These are phyloP conservation scores for Xiphophorus maculatus DNA, from an alignment of 2,113 vertebrate species.

Conservation along the genomic window DNA sequence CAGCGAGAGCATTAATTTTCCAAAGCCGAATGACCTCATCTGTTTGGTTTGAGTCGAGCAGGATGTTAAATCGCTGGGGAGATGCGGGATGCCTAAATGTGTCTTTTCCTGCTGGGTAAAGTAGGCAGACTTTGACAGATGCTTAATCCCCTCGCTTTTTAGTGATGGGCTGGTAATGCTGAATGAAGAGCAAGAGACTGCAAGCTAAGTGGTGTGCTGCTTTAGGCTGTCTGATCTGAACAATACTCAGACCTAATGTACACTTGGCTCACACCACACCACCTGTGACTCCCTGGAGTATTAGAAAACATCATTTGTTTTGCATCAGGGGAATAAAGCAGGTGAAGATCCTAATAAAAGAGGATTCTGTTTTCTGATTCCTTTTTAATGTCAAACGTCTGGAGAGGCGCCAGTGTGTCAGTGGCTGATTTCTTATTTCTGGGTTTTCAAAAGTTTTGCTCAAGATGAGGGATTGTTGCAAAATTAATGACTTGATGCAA, in stretches of 20 bases:
- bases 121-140: constrained; percentile 66
- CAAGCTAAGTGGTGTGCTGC: constrained; percentile 48
- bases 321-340: constrained; percentile 8
- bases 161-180: constrained; percentile 63
- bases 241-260: constrained; percentile 27
- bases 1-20: constrained; percentile 34
- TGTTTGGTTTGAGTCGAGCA: constrained; percentile 42
- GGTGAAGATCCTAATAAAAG: constrained; percentile 6
- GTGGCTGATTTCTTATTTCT: not conserved
- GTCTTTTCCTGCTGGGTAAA: constrained; percentile 62
- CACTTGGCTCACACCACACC: constrained; percentile 24
- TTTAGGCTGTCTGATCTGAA: constrained; percentile 27
- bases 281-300: constrained; percentile 38
- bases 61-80: constrained; percentile 52
- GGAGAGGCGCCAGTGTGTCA: no score
- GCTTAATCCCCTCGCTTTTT: constrained; percentile 74
- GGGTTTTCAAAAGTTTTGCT: not conserved
- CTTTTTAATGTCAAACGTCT: not conserved
- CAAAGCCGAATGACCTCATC: constrained; percentile 52
- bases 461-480: no score
- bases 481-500: no score
- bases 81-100: constrained; percentile 49
- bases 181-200: constrained; percentile 39
- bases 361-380: not conserved
- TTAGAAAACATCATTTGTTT: constrained; percentile 16